Base-by-base conservation (phyloP, 2,113 vertebrate genomes). In the human (Homo sapiens) region DNA sequence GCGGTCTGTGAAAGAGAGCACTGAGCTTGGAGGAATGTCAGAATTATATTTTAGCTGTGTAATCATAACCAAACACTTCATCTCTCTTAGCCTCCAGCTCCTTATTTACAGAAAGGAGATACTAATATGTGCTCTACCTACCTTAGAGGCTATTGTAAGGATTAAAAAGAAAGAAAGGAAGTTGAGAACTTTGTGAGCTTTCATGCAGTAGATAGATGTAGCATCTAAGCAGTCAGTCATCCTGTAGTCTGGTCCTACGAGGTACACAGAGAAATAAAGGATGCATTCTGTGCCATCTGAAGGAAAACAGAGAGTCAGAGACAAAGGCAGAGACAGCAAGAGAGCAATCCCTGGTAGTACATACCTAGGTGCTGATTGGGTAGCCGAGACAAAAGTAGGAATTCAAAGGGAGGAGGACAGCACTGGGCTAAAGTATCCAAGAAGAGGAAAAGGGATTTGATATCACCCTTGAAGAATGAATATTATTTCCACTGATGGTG, bases 161-260 rank as follows among this genome's bases (percentile, higher is more conserved):
- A 70, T 82, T 59, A 35, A 94, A 94, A 89, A 82, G 43, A 89
- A 93, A 81, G 76, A 32, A 86, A 85, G 50, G 9, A 72, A 87
- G 32, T 45, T 32, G 55, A 81, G 61, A 75, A 76, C 18, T 22
- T 14, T 45, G 40, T 95, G 89, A 96, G 66, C 30, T 25, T 9
- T 68, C 59, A 38, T 8, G n/a, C 61, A n/a, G 8, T 17, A 61
- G 87, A 55, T 23, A 45, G 32, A 61, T 38, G 17, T 17, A 76
- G 18, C 16, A 5, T 79, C 52, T 30, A 64, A 10, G 13, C 35
- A 45, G 68, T 73, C 52, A 38, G 20, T 57, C 40, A 32, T 78
- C 38, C 76, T 4, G 13, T 78, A 50, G 48, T 59, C 86, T 64
- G 35, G 55, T 57, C 43, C 59, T 72, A 80, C 43, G 50, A 66